Conservation (phyloP, 2,797 vertebrate species). For the Schizothorax lantsangensis region DNA sequence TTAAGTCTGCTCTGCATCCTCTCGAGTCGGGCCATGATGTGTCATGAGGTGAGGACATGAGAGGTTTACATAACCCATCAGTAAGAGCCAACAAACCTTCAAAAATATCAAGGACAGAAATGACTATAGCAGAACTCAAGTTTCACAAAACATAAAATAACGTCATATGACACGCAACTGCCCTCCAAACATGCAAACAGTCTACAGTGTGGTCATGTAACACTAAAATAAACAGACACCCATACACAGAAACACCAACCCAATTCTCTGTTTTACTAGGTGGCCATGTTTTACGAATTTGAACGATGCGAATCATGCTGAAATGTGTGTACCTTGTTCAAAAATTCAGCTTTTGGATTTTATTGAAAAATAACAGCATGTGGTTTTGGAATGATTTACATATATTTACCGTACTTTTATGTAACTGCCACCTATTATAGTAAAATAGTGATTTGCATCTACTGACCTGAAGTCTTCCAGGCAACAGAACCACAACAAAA, state of each 20-base stretch:
- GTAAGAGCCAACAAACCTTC: conserved; percentile 18
- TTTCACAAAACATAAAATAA: neutral
- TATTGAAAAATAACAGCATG: neutral
- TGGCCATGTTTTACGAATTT: neutral
- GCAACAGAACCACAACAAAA: conserved; percentile 21
- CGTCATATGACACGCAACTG: conserved; percentile 14
- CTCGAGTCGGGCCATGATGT: conserved; percentile 16
- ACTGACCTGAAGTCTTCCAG: conserved; percentile 8
- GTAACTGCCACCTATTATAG: conserved; percentile 16
- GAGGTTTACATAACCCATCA: conserved; percentile 21
- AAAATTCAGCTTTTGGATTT: neutral
- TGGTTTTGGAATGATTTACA: neutral
- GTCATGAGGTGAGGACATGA: conserved; percentile 40
- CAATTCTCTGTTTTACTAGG: neutral
- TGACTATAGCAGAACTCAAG: neutral
- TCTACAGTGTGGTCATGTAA: conserved; percentile 39
- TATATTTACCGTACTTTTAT: neutral
- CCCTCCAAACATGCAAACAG: neutral
- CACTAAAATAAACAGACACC: neutral
- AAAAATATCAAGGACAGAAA: conserved; percentile 11
- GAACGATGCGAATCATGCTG: neutral
- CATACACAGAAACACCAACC: neutral
- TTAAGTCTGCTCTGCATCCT: conserved; percentile 48
- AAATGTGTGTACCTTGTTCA: neutral
- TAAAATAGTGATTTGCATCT: conserved; percentile 18